These are phyloP conservation scores for Pseudopodoces humilis DNA, from an alignment of 2,113 vertebrate genomes.

Conservation along the genomic window DNA sequence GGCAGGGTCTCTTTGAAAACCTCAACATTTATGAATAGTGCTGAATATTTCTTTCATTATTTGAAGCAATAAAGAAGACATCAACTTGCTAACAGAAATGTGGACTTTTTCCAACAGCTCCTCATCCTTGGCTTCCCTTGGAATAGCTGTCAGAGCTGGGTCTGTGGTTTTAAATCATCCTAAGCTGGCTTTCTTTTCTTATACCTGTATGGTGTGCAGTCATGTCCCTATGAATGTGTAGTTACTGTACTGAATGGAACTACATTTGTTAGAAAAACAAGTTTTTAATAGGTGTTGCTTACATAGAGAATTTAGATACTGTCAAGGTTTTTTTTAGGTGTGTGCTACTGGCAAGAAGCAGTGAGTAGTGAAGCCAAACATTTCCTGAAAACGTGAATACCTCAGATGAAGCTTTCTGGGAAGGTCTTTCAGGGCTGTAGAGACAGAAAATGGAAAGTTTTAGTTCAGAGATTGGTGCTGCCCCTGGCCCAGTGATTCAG, in stretches of 20 bases:
- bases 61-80: not conserved
- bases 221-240: not conserved
- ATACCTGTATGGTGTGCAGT: not conserved
- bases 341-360: not conserved
- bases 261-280: not conserved
- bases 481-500: not conserved
- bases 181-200: not conserved
- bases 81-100: not conserved
- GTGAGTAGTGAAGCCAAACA: not conserved
- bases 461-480: not conserved
- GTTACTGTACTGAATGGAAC: not conserved
- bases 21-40: not conserved
- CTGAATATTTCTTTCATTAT: not conserved
- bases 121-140: not conserved
- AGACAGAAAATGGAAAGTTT: not conserved
- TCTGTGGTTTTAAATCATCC: not conserved
- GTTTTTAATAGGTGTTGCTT: not conserved
- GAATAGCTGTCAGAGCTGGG: not conserved
- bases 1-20: not conserved
- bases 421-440: not conserved
- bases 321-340: not conserved
- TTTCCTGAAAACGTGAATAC: not conserved
- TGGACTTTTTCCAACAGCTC: not conserved
- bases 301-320: not conserved
- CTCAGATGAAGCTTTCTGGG: not conserved